Evolutionary conservation across 1,140 invertebrate genomes (phyloP), one percentile per base, ranked within the genome.

Genomic region (Maniola jurtina): DNA sequence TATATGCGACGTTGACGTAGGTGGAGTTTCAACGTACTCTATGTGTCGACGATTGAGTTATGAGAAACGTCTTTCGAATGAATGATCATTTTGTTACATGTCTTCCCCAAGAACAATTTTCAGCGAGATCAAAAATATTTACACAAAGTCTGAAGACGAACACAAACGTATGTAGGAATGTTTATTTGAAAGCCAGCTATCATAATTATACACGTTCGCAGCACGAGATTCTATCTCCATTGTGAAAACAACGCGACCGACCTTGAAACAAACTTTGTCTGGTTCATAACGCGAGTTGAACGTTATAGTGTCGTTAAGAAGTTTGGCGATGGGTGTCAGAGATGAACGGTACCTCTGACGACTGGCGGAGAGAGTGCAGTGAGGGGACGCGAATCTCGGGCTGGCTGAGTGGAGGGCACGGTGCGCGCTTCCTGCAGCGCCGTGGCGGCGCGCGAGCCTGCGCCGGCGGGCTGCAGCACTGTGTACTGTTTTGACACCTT

Each of bases 401-500:
- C 87, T 6, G 86, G 88, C 71, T 81, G 81, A 80, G 86, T 88
- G 50, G 90, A 92, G 61, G 89, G 93, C 52, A 95, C 94, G 1
- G 95, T 92, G 6, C 95, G 91, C 38, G 94, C 94, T 77, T 96
- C 95, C 77, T 96, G 95, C 56, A 96, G 92, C 0, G 95, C 95
- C 15, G 94, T 95, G 1, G 95, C 95, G 0, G 95, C 95, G 36
- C 95, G 92, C 6, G 95, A 96, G 3, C 95, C 94, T 0, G 93
- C 92, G 13, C 94, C 94, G 8, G 96, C 95, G 1, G 96, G 96
- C 79, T 97, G 96, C 14, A 96, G 89, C 57, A 96, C 96, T 13
- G 96, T 97, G 76, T 96, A 97, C 76, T 96, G 95, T 85, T 96
- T 93, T 14, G 82, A 81, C 7, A 68, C 76, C 64, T 88, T 87